Conservation (phyloP, 2,888 invertebrate species). For the Podabrus alpinus region DNA sequence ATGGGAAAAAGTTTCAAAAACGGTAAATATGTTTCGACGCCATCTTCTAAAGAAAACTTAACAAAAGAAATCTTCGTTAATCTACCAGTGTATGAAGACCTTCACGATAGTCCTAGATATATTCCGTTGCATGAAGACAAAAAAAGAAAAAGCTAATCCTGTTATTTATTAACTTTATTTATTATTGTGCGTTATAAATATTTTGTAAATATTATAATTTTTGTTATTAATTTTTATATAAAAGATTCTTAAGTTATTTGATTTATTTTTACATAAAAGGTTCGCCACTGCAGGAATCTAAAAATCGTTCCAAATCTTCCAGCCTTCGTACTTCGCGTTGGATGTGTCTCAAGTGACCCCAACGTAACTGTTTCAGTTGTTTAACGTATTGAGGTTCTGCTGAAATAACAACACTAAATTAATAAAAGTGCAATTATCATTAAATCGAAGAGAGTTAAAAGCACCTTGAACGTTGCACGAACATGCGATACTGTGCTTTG, state of each 20-base stretch:
- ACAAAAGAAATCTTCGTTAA: constrained; percentile 41
- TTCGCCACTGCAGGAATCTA: constrained; percentile 48
- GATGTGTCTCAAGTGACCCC: constrained; percentile 56
- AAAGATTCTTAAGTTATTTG: neutral
- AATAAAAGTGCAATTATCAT: neutral
- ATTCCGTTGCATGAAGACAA: constrained; percentile 45
- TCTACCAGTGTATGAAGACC: constrained; percentile 51
- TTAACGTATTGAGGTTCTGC: constrained; percentile 51
- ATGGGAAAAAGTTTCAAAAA: constrained; percentile 2
- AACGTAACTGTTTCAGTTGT: constrained; percentile 55
- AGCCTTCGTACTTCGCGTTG: constrained; percentile 54
- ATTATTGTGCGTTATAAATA: constrained; percentile 9
- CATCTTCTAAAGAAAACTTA: neutral
- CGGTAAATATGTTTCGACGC: neutral
- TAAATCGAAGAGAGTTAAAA: neutral
- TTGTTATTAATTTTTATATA: constrained; percentile 22
- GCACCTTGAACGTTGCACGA: constrained; percentile 25
- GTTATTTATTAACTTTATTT: constrained; percentile 12
- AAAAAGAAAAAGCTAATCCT: constrained; percentile 3
- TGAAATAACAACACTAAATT: constrained; percentile 15
- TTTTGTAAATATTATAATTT: constrained; percentile 20
- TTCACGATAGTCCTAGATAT: constrained; percentile 46
- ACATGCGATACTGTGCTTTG: constrained; percentile 19
- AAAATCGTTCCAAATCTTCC: constrained; percentile 54
- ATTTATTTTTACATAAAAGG: neutral